Percentiles rank a stretch among this genome's conserved stretches.
Evolutionary conservation across 2,797 vertebrate species (phyloP).

Genomic region (Manis pentadactyla): DNA sequence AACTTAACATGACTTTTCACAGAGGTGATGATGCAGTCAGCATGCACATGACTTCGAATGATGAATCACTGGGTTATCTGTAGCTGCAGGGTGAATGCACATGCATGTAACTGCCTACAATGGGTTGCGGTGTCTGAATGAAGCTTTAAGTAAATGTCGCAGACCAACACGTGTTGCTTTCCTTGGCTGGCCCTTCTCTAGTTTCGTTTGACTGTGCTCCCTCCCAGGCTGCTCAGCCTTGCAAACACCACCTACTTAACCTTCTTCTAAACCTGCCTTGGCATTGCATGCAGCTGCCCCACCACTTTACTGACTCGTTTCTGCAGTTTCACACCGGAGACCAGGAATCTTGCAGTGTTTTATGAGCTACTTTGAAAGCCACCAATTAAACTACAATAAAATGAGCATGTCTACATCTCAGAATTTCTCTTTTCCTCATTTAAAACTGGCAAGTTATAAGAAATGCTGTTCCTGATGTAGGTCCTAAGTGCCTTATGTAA

Average conservation of each 20-base stretch:
- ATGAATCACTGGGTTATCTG: accelerated
- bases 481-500: neutral
- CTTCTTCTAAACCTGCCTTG: neutral
- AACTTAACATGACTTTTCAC: neutral
- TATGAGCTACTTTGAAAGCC: neutral
- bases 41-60: neutral
- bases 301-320: neutral
- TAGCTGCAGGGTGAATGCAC: accelerated
- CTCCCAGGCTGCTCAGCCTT: neutral
- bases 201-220: accelerated
- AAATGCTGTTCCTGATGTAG: slow-evolving; percentile 37
- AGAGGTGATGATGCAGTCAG: neutral
- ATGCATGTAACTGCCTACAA: accelerated
- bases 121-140: accelerated
- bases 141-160: neutral
- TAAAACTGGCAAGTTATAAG: neutral
- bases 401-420: neutral
- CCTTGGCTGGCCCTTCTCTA: neutral
- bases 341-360: accelerated
- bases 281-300: neutral
- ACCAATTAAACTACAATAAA: neutral
- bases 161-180: neutral
- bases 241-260: neutral
- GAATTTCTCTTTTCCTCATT: neutral
- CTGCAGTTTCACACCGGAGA: neutral